phyloP scores from a whole-genome alignment of 2,113 vertebrate species.

The Reinhardtius hippoglossoides region DNA sequence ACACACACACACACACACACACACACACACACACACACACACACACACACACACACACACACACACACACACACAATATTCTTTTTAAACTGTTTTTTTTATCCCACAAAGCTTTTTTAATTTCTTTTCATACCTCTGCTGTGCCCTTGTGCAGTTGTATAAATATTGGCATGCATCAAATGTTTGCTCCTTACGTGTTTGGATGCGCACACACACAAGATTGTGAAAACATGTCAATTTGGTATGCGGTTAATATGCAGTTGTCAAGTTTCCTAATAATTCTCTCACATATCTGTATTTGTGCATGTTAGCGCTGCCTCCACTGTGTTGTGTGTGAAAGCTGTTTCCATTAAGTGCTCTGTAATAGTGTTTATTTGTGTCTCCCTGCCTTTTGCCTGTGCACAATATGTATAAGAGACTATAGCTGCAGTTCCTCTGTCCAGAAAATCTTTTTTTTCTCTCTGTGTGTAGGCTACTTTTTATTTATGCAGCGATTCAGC shows the following conservation, averaged over 20 bases:
- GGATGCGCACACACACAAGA: slow-evolving; percentile 31
- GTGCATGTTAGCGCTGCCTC: slow-evolving; percentile 13
- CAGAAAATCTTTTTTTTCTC: neutral
- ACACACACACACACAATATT: neutral
- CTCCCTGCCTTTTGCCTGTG: slow-evolving; percentile 17
- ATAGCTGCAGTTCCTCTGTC: slow-evolving; percentile 7
- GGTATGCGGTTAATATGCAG: slow-evolving; percentile 20
- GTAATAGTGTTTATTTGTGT: slow-evolving; percentile 39
- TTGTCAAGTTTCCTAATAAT: slow-evolving; percentile 32
- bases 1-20: neutral
- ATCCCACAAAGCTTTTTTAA: neutral
- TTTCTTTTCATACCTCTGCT: neutral
- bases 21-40: too few relatives aligned
- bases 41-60: neutral
- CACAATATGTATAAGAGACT: slow-evolving; percentile 2
- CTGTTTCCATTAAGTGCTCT: slow-evolving; percentile 30
- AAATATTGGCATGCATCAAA: slow-evolving; percentile 40
- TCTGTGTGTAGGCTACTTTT: neutral
- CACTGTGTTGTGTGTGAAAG: slow-evolving; percentile 35
- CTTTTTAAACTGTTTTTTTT: slow-evolving; percentile 17
- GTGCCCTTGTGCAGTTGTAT: neutral
- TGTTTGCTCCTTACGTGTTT: slow-evolving; percentile 36
- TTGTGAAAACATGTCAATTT: slow-evolving; percentile 46
- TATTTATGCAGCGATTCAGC: neutral
- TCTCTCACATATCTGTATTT: slow-evolving; percentile 44